Base-by-base conservation (phyloP, 2,888 invertebrate genomes). In the Neoascia interrupta region DNA sequence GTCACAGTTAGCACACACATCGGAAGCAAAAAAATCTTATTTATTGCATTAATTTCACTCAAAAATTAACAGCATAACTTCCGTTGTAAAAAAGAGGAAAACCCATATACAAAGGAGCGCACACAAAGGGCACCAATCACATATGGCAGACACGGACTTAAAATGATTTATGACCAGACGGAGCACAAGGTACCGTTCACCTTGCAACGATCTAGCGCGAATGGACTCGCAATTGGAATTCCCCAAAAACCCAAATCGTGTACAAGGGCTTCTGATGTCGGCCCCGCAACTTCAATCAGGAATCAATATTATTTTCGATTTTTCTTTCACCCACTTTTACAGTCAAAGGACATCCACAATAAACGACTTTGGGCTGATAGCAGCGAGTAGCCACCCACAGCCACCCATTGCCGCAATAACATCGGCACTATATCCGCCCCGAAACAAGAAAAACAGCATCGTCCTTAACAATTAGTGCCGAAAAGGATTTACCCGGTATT, bases 31-130 rank as follows among this genome's bases (percentile, higher is more conserved):
- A 39, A 63, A 39, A 43, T 69, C 47, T 37, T 53, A 61, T 69
- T 63, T 64, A 70, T 70, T 64, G 43, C 61, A 56, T 72, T 72
- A 47, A 39, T 54, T 49, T 63, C 41, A 56, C 34, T 61, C 34
- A 31, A 54, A 54, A 68, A 56, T 49, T 49, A 61, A 41, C 11
- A 39, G 26, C 53, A 53, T 45, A 58, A 51, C 43, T 64, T 49
- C 19, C 13, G 34, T 11, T 2, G 2, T 2, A 0, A 10, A 26
- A 13, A 11, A 21, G 36, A 18, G 34, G 15, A 8, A 6, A 26
- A 18, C 45, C 6, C 61, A 61, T 45, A 45, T 18, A 49, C 16
- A 63, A 47, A 13, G 5, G 34, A n/a, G n/a, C n/a, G n/a, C n/a
- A n/a, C n/a, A n/a, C 18, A 43, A 13, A 54, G 15, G 5, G 18